Conservation (phyloP, 2,888 invertebrate genomes). For the Diogma glabrata region DNA sequence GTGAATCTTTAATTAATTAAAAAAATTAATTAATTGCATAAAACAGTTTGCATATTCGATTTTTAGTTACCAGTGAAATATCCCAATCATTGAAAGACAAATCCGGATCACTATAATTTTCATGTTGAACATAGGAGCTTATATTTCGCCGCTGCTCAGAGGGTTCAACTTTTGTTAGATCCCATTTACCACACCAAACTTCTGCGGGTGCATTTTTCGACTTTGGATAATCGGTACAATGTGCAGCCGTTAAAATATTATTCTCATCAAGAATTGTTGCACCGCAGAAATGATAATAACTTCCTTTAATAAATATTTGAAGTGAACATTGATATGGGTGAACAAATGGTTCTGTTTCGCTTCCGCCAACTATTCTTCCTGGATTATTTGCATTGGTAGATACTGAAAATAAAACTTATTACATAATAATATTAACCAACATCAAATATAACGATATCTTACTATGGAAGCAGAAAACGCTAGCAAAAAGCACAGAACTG, state of each 20-base stretch:
- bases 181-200: constrained; percentile 7
- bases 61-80: neutral
- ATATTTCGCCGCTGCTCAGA: neutral
- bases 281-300: neutral
- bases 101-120: too few species aligned
- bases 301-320: neutral
- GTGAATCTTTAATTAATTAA: neutral
- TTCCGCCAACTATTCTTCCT: neutral
- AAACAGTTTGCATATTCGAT: too few species aligned
- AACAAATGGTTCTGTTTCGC: neutral
- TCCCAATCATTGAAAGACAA: neutral
- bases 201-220: neutral
- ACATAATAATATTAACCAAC: too few species aligned
- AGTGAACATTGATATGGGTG: constrained; percentile 6
- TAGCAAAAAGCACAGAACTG: too few species aligned
- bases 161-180: neutral
- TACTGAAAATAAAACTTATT: too few species aligned
- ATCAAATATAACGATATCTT: too few species aligned
- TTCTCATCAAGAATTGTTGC: neutral
- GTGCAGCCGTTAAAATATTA: constrained; percentile 1
- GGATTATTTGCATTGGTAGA: too few species aligned
- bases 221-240: neutral
- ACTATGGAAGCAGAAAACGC: too few species aligned
- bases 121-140: neutral
- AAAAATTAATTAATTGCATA: too few species aligned